Percentiles rank a stretch among this genome's conserved stretches.
Evolutionary conservation across 1,140 invertebrate species (phyloP).

Genomic region (Plectrocnemia conspersa): DNA sequence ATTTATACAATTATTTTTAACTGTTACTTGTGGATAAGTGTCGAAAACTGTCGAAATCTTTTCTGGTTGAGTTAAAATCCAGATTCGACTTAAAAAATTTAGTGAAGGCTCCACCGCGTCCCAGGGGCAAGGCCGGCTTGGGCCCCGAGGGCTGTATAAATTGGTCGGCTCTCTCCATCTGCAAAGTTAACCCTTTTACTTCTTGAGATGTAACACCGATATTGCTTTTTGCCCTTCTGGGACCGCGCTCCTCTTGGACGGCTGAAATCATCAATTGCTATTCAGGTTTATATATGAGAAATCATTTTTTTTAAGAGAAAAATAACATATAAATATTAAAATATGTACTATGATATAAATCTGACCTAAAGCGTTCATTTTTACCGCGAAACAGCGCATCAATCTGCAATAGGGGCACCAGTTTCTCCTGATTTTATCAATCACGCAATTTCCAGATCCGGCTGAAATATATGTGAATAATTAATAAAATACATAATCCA

Average conservation of each 20-base stretch:
- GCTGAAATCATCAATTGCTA: slow-evolving; percentile 45
- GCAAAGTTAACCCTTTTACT: background rate
- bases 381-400: slow-evolving; percentile 70
- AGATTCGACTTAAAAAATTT: slow-evolving; percentile 36
- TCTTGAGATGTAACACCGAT: background rate
- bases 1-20: slow-evolving; percentile 38
- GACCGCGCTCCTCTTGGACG: slow-evolving; percentile 76
- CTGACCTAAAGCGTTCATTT: slow-evolving; percentile 75
- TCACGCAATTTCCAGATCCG: slow-evolving; percentile 67
- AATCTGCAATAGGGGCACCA: slow-evolving; percentile 84
- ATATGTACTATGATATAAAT: background rate
- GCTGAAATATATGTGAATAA: slow-evolving; percentile 45
- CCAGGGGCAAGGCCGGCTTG: slow-evolving; percentile 22
- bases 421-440: slow-evolving; percentile 79
- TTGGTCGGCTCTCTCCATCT: background rate
- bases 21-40: slow-evolving; percentile 18
- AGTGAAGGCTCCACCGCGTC: slow-evolving; percentile 35
- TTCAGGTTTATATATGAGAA: slow-evolving; percentile 1
- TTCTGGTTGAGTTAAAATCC: background rate
- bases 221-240: slow-evolving; percentile 53
- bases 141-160: slow-evolving; percentile 23
- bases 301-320: background rate
- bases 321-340: background rate
- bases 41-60: background rate
- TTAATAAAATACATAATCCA: slow-evolving; percentile 1